Evolutionary conservation across 1,140 invertebrate genomes (phyloP).

Genomic region (Cyclina sinensis): DNA sequence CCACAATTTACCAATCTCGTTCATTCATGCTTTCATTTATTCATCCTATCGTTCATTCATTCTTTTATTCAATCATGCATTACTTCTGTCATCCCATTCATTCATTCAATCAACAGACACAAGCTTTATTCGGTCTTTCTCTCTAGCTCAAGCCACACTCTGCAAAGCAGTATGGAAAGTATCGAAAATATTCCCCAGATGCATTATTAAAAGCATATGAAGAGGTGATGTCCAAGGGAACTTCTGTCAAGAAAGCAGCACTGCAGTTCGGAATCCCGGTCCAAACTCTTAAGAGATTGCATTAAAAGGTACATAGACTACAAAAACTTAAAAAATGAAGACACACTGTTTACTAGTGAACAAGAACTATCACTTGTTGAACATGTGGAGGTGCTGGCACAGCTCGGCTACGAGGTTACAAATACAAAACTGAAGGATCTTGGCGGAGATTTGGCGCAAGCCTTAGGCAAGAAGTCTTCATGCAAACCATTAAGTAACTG

Average conservation of each 20-base stretch:
- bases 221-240: no score
- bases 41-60: no score
- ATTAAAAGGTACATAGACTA: not conserved
- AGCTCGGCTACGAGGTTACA: not conserved
- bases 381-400: not conserved
- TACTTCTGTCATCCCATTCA: no score
- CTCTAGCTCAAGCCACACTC: no score
- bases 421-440: not conserved
- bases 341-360: not conserved
- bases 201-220: no score
- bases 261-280: not conserved
- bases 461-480: not conserved
- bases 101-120: no score
- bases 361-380: not conserved
- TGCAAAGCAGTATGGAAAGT: no score
- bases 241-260: not conserved
- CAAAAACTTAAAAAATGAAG: not conserved
- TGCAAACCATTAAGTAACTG: slow-evolving; percentile 8
- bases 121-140: no score
- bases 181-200: no score
- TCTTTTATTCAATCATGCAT: no score
- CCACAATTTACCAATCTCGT: no score
- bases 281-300: slow-evolving; percentile 10
- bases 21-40: no score
- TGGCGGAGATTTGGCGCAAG: not conserved